phyloP scores from a whole-genome alignment of 2,113 vertebrate species.

The Syrrhaptes paradoxus region DNA sequence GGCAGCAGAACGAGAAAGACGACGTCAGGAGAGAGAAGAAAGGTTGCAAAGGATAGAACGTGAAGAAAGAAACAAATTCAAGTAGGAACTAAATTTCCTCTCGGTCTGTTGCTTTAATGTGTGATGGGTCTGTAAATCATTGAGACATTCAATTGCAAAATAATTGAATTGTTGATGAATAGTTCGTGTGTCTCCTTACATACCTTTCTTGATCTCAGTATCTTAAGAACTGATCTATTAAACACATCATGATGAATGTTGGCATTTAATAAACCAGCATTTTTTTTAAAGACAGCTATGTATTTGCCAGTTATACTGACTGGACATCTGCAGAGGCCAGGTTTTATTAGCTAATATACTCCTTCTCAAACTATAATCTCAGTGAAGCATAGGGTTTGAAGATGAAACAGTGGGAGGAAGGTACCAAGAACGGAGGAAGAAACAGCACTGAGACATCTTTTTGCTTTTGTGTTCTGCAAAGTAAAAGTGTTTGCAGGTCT shows the following conservation, averaged over 20 bases:
- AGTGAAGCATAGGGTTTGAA: background rate
- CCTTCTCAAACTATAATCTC: background rate
- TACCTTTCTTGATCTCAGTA: background rate
- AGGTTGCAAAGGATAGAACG: conserved; percentile 93
- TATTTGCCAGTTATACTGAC: background rate
- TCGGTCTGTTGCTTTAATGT: background rate
- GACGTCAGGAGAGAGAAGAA: conserved; percentile 91
- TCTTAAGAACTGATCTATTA: background rate
- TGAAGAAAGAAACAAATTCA: conserved; percentile 94
- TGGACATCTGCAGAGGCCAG: background rate
- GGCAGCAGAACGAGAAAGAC: conserved; percentile 89
- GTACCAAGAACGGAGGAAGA: background rate
- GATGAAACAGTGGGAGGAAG: background rate
- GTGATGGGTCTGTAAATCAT: background rate
- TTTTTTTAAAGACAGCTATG: background rate
- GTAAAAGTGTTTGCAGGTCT: background rate
- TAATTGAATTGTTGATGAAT: background rate
- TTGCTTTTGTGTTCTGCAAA: background rate
- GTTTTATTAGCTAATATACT: background rate
- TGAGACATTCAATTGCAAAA: background rate
- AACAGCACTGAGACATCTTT: background rate
- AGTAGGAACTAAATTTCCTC: conserved; percentile 74
- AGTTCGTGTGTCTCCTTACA: background rate
- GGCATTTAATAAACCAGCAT: background rate
- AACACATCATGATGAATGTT: background rate